phyloP scores from a whole-genome alignment of 2,888 invertebrate species.

The Hyalella azteca region DNA sequence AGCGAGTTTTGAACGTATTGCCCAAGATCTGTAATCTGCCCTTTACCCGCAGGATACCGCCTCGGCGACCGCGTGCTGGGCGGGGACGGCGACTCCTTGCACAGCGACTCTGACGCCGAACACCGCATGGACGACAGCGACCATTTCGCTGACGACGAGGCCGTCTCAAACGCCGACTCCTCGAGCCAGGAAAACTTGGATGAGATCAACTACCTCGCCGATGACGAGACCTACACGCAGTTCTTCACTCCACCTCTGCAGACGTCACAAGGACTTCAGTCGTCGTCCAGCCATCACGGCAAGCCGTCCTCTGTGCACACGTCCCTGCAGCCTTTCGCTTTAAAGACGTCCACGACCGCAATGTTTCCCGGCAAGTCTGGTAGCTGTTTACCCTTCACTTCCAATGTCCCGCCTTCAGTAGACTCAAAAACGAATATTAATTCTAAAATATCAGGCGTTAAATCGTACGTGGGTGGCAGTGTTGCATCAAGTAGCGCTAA shows the following conservation, averaged over 20 bases:
- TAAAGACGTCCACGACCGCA: neutral
- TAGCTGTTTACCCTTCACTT: neutral
- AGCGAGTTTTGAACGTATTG: too few species aligned
- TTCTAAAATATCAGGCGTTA: too few species aligned
- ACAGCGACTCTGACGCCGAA: conserved; percentile 72
- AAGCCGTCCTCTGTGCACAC: neutral
- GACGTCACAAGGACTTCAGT: neutral
- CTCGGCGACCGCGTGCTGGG: conserved; percentile 71
- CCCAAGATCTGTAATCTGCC: too few species aligned
- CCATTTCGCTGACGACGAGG: conserved; percentile 70
- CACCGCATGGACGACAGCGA: conserved; percentile 66
- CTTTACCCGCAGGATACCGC: conserved; percentile 68
- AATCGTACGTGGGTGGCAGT: too few species aligned
- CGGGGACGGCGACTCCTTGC: conserved; percentile 75
- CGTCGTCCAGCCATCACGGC: neutral
- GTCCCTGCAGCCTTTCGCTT: neutral
- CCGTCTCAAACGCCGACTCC: conserved; percentile 65
- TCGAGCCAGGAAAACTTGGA: conserved; percentile 66
- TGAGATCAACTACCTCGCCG: conserved; percentile 62
- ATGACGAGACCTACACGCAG: conserved; percentile 61
- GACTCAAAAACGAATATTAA: too few species aligned
- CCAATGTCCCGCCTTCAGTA: neutral
- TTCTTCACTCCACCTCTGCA: conserved; percentile 51
- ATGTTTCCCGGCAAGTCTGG: neutral
- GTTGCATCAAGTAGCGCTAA: neutral